These are phyloP conservation scores for Tringa solitaria DNA, from an alignment of 2,113 vertebrate species.

Conservation along the genomic window DNA sequence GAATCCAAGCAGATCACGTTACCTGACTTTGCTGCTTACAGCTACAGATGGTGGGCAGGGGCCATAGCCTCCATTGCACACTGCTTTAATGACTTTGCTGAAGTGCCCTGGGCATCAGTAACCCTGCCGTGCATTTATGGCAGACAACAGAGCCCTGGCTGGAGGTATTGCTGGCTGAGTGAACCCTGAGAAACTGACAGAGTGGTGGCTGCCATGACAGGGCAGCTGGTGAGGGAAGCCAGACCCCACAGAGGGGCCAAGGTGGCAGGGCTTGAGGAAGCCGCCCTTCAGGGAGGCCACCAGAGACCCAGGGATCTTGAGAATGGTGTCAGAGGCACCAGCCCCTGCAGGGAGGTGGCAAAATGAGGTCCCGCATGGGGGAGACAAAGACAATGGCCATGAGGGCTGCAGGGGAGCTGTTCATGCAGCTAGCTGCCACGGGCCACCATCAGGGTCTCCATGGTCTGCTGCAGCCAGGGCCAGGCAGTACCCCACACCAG, in stretches of 20 bases:
- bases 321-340: rapidly evolving
- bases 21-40: not conserved
- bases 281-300: rapidly evolving
- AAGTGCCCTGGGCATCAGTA: not conserved
- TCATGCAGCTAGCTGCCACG: rapidly evolving
- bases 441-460: too few relatives aligned
- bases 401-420: rapidly evolving
- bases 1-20: not conserved
- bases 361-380: rapidly evolving
- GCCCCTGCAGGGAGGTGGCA: not conserved
- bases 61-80: not conserved
- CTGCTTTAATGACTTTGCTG: not conserved
- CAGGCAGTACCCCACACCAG: not conserved
- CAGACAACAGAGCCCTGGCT: rapidly evolving
- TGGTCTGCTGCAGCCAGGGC: rapidly evolving
- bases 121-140: too few relatives aligned
- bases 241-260: rapidly evolving
- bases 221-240: not conserved
- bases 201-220: rapidly evolving
- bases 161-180: not conserved
- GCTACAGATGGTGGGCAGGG: rapidly evolving
- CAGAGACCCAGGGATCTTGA: rapidly evolving
- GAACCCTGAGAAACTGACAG: not conserved
- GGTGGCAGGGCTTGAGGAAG: rapidly evolving
- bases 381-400: rapidly evolving